Percentiles rank a stretch among this genome's conserved stretches.
Conservation (phyloP, 2,113 vertebrate species). For the Cheirogaleus medius region DNA sequence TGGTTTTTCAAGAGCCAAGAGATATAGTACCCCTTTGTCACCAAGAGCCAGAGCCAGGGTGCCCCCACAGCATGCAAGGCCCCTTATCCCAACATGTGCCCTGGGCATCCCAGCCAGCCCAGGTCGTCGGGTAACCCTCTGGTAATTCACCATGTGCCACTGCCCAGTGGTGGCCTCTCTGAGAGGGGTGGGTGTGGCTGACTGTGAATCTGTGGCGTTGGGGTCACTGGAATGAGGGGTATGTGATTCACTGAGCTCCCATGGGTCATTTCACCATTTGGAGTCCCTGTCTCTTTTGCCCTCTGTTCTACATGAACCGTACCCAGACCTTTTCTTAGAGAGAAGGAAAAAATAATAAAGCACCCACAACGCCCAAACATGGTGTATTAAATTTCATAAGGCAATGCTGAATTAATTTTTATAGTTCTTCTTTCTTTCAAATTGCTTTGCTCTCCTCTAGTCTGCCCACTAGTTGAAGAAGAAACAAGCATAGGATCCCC, state of each 20-base stretch:
- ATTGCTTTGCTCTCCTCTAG: neutral
- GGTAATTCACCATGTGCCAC: neutral
- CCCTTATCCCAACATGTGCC: neutral
- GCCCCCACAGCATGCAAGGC: neutral
- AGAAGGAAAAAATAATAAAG: neutral
- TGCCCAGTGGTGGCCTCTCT: neutral
- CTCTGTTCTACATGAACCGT: neutral
- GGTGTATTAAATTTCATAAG: constrained; percentile 20
- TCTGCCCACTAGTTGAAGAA: neutral
- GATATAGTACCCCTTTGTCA: neutral
- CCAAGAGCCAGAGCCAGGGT: neutral
- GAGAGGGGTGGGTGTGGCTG: neutral
- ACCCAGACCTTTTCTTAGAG: neutral
- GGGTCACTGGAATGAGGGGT: neutral
- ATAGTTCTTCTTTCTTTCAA: constrained; percentile 22
- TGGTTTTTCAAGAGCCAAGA: constrained; percentile 27
- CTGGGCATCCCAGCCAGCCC: neutral
- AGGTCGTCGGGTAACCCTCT: neutral
- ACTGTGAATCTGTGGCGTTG: neutral
- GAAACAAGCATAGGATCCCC: neutral
- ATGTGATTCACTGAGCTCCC: neutral
- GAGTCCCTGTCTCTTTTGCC: neutral
- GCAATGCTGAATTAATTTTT: neutral
- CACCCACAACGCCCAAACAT: neutral
- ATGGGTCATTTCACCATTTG: neutral